Evolutionary conservation across 2,888 invertebrate genomes (phyloP).

Genomic region (Aporophyla nigra): DNA sequence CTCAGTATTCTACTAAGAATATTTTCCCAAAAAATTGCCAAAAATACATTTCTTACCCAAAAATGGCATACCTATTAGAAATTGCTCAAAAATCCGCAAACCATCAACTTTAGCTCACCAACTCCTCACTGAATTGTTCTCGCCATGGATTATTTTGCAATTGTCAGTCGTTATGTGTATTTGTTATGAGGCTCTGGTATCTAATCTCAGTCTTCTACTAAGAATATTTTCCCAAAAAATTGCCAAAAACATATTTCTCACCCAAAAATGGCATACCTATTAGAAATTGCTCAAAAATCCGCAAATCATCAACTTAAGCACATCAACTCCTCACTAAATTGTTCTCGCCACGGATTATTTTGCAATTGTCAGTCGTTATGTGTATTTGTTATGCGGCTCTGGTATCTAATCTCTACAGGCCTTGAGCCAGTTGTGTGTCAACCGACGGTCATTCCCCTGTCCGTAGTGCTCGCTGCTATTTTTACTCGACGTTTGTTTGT

Average conservation of each 20-base stretch:
- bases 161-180: constrained; percentile 77
- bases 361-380: constrained; percentile 81
- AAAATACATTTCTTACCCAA: background rate
- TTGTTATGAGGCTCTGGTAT: constrained; percentile 86
- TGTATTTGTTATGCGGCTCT: constrained; percentile 83
- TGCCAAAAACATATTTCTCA: background rate
- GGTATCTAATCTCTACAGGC: constrained; percentile 89
- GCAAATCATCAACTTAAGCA: constrained; percentile 22
- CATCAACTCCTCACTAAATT: constrained; percentile 50
- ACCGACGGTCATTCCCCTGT: constrained; percentile 88
- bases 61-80: too few relatives aligned
- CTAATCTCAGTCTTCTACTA: constrained; percentile 68
- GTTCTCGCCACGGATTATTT: constrained; percentile 77
- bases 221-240: background rate
- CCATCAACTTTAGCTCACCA: constrained; percentile 28
- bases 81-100: background rate
- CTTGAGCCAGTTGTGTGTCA: constrained; percentile 90
- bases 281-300: background rate
- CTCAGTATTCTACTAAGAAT: too few relatives aligned
- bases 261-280: background rate
- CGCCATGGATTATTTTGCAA: constrained; percentile 65
- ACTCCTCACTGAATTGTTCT: constrained; percentile 42
- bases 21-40: background rate
- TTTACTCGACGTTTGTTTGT: constrained; percentile 86
- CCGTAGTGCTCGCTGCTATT: constrained; percentile 83